These are phyloP conservation scores for Ceratina calcarata DNA, from an alignment of 1,140 invertebrate genomes.

Conservation along the genomic window DNA sequence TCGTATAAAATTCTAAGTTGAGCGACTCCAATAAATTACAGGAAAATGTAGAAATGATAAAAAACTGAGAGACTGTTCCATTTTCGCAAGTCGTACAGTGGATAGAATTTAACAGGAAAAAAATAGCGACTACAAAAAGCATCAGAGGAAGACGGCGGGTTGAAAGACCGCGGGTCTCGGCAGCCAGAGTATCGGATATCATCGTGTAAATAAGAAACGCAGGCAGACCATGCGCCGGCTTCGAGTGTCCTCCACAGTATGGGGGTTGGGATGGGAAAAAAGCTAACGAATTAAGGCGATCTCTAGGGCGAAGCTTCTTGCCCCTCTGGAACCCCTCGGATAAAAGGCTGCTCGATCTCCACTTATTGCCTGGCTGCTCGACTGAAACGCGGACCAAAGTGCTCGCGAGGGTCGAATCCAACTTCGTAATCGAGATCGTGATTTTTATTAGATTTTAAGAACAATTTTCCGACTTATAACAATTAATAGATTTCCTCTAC, in stretches of 20 bases:
- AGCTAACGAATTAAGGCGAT: conserved; percentile 50
- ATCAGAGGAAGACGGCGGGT: background rate
- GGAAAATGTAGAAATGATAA: no score
- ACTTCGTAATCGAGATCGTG: no score
- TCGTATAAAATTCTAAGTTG: no score
- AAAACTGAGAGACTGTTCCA: background rate
- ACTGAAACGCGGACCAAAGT: conserved; percentile 36
- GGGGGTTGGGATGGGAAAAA: conserved; percentile 35
- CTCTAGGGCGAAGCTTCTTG: conserved; percentile 25
- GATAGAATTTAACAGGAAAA: background rate
- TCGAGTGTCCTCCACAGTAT: conserved; percentile 10
- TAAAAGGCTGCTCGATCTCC: conserved; percentile 52
- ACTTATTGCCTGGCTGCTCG: conserved; percentile 49
- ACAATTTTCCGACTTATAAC: no score
- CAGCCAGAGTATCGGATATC: background rate
- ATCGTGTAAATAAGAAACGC: background rate
- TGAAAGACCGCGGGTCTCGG: background rate
- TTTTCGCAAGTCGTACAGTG: background rate
- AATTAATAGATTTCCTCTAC: no score
- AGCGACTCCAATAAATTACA: no score
- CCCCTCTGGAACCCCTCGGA: conserved; percentile 22
- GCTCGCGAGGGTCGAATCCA: conserved; percentile 31
- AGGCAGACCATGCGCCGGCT: background rate
- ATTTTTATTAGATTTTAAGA: no score
- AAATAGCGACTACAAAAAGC: background rate